Conservation (phyloP, 2,888 invertebrate species). For the Antitype chi region DNA sequence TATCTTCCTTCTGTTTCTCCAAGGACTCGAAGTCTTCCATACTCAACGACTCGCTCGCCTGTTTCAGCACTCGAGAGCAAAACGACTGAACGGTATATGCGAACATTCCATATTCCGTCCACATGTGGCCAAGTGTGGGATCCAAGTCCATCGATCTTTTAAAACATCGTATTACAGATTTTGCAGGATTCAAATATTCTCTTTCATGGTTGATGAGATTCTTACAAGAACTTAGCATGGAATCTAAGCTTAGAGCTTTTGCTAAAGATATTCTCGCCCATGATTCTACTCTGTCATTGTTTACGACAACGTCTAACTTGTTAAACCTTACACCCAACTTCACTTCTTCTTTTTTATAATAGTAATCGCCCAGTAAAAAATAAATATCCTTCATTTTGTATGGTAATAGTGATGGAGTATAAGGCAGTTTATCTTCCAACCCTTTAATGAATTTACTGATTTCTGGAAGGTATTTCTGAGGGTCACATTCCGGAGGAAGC, state of each 20-base stretch:
- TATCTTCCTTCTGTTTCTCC: conserved; percentile 94
- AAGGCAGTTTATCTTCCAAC: conserved; percentile 89
- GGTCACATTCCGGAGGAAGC: conserved; percentile 93
- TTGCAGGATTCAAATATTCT: conserved; percentile 93
- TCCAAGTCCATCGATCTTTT: conserved; percentile 94
- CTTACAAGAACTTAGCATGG: conserved; percentile 94
- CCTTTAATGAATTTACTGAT: conserved; percentile 93
- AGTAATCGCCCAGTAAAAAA: conserved; percentile 97
- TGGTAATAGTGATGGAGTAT: conserved; percentile 88
- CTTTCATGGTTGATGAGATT: conserved; percentile 90
- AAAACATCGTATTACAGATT: conserved; percentile 95
- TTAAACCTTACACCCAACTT: conserved; percentile 95
- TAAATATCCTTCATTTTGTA: conserved; percentile 94
- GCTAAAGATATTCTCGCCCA: conserved; percentile 98
- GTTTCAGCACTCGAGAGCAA: conserved; percentile 96
- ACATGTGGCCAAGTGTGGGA: conserved; percentile 93
- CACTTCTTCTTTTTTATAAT: conserved; percentile 96
- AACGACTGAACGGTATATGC: conserved; percentile 97
- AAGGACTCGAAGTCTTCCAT: conserved; percentile 94
- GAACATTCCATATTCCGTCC: conserved; percentile 98
- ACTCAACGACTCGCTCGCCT: conserved; percentile 94
- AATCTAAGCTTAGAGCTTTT: conserved; percentile 94
- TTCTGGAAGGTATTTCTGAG: conserved; percentile 91
- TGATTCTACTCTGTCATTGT: conserved; percentile 95
- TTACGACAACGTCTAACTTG: conserved; percentile 95